Conservation (phyloP, 1,140 invertebrate genomes). For the Matsumurasca onukii region DNA sequence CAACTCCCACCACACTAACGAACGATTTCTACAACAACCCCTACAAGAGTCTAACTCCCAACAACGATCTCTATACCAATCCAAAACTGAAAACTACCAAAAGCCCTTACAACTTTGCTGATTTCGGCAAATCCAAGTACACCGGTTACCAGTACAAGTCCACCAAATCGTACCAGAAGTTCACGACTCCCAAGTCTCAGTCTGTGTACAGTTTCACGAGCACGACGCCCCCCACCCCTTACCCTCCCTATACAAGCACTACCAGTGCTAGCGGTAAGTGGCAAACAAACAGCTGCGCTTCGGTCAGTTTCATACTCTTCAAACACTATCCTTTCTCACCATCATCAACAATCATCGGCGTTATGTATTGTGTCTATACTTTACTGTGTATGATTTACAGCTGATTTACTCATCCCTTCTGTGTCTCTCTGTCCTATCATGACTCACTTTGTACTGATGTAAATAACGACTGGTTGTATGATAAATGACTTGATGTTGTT, state of each 20-base stretch:
- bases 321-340: background rate
- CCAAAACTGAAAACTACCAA: conserved; percentile 19
- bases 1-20: conserved; percentile 6
- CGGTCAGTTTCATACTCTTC: background rate
- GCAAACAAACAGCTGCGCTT: background rate
- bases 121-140: conserved; percentile 27
- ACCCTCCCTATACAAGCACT: conserved; percentile 12
- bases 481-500: too few relatives aligned
- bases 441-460: too few relatives aligned
- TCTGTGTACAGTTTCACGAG: background rate
- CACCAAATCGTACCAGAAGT: conserved; percentile 16
- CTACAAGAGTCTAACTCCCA: conserved; percentile 20
- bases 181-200: background rate
- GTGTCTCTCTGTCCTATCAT: too few relatives aligned
- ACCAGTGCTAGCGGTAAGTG: conserved; percentile 1
- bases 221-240: conserved; percentile 10
- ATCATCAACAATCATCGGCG: background rate
- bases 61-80: conserved; percentile 21
- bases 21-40: conserved; percentile 13
- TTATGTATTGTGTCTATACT: too few relatives aligned
- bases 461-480: too few relatives aligned
- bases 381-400: too few relatives aligned
- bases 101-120: conserved; percentile 33
- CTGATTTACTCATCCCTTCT: too few relatives aligned
- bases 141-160: conserved; percentile 6